These are phyloP conservation scores for Pogonophryne albipinna DNA, from an alignment of 2,797 vertebrate species.

Conservation along the genomic window DNA sequence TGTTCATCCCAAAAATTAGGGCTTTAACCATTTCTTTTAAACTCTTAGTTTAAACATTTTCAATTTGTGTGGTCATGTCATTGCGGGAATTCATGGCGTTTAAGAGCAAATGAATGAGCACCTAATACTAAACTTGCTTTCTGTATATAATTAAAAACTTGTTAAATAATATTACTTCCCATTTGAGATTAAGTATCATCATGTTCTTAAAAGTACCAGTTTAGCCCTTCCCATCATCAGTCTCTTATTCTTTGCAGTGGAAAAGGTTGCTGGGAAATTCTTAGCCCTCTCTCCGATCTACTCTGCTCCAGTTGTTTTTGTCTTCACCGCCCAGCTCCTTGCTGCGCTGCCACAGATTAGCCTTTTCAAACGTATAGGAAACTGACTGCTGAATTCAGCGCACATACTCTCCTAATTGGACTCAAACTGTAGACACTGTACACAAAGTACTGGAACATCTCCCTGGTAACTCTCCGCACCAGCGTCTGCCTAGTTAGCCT, in stretches of 20 bases:
- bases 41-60: no score
- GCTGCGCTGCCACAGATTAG: constrained; percentile 48
- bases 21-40: no score
- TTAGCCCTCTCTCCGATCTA: constrained; percentile 3
- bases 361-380: constrained; percentile 57
- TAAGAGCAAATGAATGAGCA: no score
- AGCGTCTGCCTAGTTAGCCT: constrained; percentile 12
- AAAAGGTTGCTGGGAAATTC: constrained; percentile 44
- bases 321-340: constrained; percentile 31
- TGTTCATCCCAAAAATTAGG: background rate
- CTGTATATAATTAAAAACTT: background rate
- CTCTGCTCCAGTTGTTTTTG: constrained; percentile 35
- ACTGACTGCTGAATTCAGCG: constrained; percentile 60
- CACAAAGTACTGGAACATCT: constrained; percentile 49
- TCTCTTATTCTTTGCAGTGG: background rate
- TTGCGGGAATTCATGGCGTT: no score
- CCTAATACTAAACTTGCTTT: background rate
- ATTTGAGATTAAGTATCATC: background rate
- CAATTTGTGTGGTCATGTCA: no score
- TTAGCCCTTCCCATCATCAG: background rate
- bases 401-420: constrained; percentile 73
- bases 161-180: background rate
- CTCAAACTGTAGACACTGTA: constrained; percentile 54
- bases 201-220: background rate
- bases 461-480: constrained; percentile 50